These are phyloP conservation scores for Miltochrista miniata DNA, from an alignment of 2,888 invertebrate genomes.

Conservation along the genomic window DNA sequence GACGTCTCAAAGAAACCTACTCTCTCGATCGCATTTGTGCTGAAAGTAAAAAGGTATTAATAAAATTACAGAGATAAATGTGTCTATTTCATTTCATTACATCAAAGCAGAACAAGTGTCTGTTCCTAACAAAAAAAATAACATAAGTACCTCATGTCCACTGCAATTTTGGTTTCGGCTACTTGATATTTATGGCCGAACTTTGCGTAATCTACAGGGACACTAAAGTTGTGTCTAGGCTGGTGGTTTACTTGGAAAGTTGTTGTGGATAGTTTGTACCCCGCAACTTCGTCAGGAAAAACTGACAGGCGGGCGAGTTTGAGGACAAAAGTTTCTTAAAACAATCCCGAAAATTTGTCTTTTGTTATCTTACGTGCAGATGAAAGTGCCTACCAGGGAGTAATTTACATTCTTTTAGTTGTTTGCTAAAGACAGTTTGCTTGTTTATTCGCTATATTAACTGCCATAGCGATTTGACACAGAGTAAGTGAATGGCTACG, in stretches of 20 bases:
- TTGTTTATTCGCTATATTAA: too few species aligned
- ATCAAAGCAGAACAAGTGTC: too few species aligned
- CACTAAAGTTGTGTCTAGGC: conserved; percentile 8
- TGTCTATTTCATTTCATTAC: too few species aligned
- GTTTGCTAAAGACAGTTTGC: too few species aligned
- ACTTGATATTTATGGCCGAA: conserved; percentile 3
- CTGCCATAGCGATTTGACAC: too few species aligned
- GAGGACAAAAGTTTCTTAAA: background rate
- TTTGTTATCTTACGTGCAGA: background rate
- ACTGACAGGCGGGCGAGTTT: background rate
- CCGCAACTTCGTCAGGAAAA: conserved; percentile 8
- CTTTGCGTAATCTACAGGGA: conserved; percentile 11
- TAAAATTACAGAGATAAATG: too few species aligned
- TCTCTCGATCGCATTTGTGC: too few species aligned
- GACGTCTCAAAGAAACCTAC: too few species aligned
- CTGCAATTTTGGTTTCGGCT: background rate
- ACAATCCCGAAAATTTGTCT: background rate
- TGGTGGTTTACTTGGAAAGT: conserved; percentile 21
- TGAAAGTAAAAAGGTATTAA: too few species aligned
- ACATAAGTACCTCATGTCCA: too few species aligned
- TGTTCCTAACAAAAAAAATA: too few species aligned
- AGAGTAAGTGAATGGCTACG: too few species aligned
- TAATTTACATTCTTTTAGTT: background rate
- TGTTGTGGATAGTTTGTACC: conserved; percentile 11
- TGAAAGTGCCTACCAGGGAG: background rate